Conservation (phyloP, 2,888 invertebrate species). For the Polymixis lichenea region DNA sequence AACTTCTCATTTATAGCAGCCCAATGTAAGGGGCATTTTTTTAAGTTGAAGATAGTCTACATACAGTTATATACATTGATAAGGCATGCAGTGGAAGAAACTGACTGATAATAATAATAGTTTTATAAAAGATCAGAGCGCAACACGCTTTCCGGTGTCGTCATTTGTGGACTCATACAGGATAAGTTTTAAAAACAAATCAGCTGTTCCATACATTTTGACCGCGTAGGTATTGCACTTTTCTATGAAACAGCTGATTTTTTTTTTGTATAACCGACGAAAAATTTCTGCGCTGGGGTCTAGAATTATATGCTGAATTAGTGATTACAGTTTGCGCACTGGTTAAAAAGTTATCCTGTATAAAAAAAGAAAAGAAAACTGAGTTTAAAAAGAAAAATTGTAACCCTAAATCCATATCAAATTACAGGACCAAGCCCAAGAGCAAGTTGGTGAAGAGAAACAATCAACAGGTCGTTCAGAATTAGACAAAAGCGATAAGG, state of each 20-base stretch:
- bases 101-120: neutral
- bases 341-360: too few species aligned
- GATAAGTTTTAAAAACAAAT: too few species aligned
- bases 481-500: conserved; percentile 92
- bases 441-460: conserved; percentile 91
- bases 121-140: too few species aligned
- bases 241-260: too few species aligned
- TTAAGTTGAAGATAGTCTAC: neutral
- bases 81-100: neutral
- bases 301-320: too few species aligned
- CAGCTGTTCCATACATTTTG: too few species aligned
- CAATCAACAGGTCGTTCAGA: conserved; percentile 94
- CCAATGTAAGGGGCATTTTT: neutral
- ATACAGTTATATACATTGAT: neutral
- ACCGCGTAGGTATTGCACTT: too few species aligned
- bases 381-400: neutral
- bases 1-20: too few species aligned
- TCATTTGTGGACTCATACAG: neutral
- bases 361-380: too few species aligned
- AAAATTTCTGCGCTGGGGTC: too few species aligned
- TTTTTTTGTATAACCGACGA: too few species aligned
- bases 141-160: neutral
- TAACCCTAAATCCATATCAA: neutral
- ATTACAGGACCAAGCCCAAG: conserved; percentile 90
- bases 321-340: too few species aligned